Conservation (phyloP, 2,888 invertebrate genomes). For the Lithophane ornitopus region DNA sequence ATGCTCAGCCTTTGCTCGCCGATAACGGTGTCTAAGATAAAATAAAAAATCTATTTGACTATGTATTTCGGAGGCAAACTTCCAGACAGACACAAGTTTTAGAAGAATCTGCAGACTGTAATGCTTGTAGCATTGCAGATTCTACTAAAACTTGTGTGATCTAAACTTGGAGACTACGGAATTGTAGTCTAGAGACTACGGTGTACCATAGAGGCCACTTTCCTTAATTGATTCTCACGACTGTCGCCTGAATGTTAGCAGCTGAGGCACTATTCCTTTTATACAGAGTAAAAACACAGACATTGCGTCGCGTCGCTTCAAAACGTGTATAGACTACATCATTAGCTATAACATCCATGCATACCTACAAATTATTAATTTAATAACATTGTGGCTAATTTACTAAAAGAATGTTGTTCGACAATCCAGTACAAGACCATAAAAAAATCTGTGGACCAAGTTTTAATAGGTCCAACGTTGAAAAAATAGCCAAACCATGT, state of each 20-base stretch:
- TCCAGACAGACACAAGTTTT: background rate
- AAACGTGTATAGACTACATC: conserved; percentile 43
- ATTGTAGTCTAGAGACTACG: conserved; percentile 48
- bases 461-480: conserved; percentile 18
- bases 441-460: conserved; percentile 24
- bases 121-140: conserved; percentile 14
- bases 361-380: conserved; percentile 46
- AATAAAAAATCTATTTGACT: conserved; percentile 48
- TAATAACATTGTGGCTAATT: conserved; percentile 51
- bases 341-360: conserved; percentile 33
- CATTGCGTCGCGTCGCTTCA: conserved; percentile 32
- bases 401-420: conserved; percentile 39
- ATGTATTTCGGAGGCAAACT: conserved; percentile 10
- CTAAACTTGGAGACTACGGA: conserved; percentile 55
- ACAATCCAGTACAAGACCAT: conserved; percentile 21
- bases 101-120: too few species aligned
- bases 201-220: conserved; percentile 54
- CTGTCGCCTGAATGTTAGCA: conserved; percentile 53
- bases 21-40: conserved; percentile 64
- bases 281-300: conserved; percentile 54
- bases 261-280: conserved; percentile 55
- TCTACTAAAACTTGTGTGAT: conserved; percentile 46
- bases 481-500: conserved; percentile 35
- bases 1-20: conserved; percentile 75
- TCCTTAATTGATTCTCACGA: conserved; percentile 63